Evolutionary conservation across 2,113 vertebrate genomes (phyloP).

Genomic region (Malurus cyaneus): DNA sequence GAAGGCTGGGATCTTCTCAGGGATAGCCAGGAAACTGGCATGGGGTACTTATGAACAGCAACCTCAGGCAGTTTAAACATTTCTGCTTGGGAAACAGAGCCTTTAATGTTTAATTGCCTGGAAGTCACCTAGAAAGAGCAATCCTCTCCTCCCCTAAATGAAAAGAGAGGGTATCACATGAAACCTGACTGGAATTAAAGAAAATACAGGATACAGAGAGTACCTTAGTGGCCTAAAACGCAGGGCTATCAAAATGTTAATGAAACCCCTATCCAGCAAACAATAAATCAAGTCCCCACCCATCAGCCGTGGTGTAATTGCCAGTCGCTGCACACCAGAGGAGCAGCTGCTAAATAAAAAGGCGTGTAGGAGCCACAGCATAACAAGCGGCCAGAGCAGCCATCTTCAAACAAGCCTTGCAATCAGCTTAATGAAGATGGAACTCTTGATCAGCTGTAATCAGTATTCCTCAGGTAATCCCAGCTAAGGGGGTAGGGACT

Average conservation of each 20-base stretch:
- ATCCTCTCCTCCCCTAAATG: background rate
- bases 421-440: background rate
- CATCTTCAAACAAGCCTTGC: background rate
- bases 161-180: fast-evolving
- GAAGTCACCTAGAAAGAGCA: background rate
- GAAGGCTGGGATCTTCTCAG: background rate
- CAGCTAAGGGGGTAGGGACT: background rate
- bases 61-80: background rate
- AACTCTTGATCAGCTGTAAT: background rate
- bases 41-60: background rate
- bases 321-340: fast-evolving
- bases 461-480: background rate
- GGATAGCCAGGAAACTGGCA: background rate
- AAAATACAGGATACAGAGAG: background rate
- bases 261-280: background rate
- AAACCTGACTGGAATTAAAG: background rate
- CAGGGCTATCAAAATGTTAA: background rate
- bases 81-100: background rate
- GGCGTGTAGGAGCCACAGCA: background rate
- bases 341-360: background rate
- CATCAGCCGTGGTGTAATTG: fast-evolving
- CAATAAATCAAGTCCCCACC: background rate
- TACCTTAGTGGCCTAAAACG: background rate
- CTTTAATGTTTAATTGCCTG: background rate
- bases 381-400: background rate